Percentiles rank a stretch among this genome's conserved stretches.
These are phyloP conservation scores for Myathropa florea DNA, from an alignment of 2,888 invertebrate genomes.

Conservation along the genomic window DNA sequence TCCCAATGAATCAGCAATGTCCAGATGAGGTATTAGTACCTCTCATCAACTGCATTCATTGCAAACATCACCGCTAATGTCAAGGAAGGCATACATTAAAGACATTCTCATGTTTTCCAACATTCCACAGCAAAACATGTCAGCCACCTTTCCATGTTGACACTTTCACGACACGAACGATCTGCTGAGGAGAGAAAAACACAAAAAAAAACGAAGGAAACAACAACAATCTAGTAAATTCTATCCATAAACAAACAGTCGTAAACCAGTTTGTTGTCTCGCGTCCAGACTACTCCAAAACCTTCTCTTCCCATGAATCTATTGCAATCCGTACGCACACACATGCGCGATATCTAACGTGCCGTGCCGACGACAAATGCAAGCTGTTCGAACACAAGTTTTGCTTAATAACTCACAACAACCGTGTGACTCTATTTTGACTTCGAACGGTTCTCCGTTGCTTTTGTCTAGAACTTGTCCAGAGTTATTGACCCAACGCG, in stretches of 20 bases:
- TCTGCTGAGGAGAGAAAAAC: neutral
- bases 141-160: conserved; percentile 10
- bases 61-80: neutral
- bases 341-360: neutral
- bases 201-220: neutral
- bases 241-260: conserved; percentile 9
- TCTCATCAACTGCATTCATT: neutral
- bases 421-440: conserved; percentile 4
- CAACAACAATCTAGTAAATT: neutral
- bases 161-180: conserved; percentile 15
- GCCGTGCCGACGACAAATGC: neutral
- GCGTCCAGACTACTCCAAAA: neutral
- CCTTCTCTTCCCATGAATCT: neutral
- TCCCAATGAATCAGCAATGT: no score
- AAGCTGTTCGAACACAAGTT: neutral
- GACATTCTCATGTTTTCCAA: neutral
- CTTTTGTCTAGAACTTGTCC: neutral
- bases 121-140: neutral
- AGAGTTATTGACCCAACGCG: conserved; percentile 35
- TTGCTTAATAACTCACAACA: conserved; percentile 10
- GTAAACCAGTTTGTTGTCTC: conserved; percentile 28
- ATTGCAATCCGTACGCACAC: neutral
- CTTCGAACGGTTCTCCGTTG: neutral
- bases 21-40: no score
- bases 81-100: neutral